phyloP scores from a whole-genome alignment of 2,888 invertebrate genomes.

The Cremastinae sp. region DNA sequence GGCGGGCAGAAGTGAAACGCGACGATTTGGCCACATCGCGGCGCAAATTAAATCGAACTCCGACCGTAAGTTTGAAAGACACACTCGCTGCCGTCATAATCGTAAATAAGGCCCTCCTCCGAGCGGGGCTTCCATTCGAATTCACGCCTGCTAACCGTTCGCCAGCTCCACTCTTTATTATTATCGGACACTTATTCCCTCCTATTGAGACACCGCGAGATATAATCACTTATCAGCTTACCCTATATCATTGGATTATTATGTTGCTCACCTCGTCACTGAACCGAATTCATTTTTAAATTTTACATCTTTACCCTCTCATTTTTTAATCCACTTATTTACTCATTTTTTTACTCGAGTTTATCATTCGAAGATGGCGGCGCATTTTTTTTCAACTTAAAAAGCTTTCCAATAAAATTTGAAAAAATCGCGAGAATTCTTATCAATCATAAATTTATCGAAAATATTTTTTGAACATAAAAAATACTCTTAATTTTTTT shows the following conservation, averaged over 20 bases:
- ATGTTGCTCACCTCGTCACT: conserved; percentile 1
- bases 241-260: conserved; percentile 53
- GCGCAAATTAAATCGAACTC: conserved; percentile 53
- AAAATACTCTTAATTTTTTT: too few relatives aligned
- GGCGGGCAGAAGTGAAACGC: conserved; percentile 34
- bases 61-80: conserved; percentile 48
- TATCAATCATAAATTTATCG: too few relatives aligned
- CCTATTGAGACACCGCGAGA: conserved; percentile 35
- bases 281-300: not conserved
- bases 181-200: conserved; percentile 28
- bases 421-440: too few relatives aligned
- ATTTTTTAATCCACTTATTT: not conserved
- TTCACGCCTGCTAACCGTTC: conserved; percentile 16
- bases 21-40: conserved; percentile 24
- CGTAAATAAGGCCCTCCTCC: conserved; percentile 35
- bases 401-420: too few relatives aligned
- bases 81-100: conserved; percentile 42
- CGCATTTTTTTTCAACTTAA: too few relatives aligned
- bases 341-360: conserved; percentile 3
- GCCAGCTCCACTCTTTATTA: not conserved
- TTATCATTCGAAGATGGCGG: not conserved
- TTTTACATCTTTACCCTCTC: conserved; percentile 16
- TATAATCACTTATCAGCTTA: conserved; percentile 52
- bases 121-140: conserved; percentile 38
- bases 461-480: too few relatives aligned